Base-by-base conservation (phyloP, 92 coral and sea anemone genomes). In the Epizoanthus ramosus region DNA sequence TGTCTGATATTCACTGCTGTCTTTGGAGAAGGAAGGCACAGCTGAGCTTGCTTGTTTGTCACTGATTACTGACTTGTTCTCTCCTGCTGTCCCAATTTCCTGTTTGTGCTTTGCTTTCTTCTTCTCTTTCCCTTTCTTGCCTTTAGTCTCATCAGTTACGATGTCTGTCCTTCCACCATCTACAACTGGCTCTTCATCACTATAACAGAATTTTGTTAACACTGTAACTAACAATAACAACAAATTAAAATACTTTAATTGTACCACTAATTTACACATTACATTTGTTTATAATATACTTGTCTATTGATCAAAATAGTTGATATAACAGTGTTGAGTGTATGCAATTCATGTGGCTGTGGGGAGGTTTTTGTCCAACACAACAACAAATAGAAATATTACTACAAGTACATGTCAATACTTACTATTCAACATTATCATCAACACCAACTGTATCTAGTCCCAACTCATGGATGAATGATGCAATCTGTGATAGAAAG, bases 391-490 rank as follows among this genome's bases (percentile, higher is more conserved):
- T 9, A 10, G 54, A 50, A 50, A 50, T 50, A 50, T 50, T 50
- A 50, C 1, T 3, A 6, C 8, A 50, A 50, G 8, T 50, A 50
- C 7, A 43, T 43, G 31, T 28, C 0, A 28, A 28, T 28, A 86
- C 87, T 77, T 79, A 88, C 91, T 58, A 68, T 41, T 22, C 21
- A 67, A 37, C 50, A 13, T 66, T 72, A 28, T 61, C 88, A 67
- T 84, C 60, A 37, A 84, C 76, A 81, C 15, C 54, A 28, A 88
- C 50, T 59, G 83, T 73, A 33, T 85, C 81, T 79, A 88, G 83
- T 8, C 97, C 97, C 15, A 93, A 91, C 17, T 91, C 89, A 57
- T 79, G 87, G 28, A 93, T 91, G 41, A 85, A 74, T 19, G 97
- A 88, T 80, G 92, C 83, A 56, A 93, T 79, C 97, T 93, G 76